Conservation (phyloP, 2,797 vertebrate genomes). For the Carduelis carduelis region DNA sequence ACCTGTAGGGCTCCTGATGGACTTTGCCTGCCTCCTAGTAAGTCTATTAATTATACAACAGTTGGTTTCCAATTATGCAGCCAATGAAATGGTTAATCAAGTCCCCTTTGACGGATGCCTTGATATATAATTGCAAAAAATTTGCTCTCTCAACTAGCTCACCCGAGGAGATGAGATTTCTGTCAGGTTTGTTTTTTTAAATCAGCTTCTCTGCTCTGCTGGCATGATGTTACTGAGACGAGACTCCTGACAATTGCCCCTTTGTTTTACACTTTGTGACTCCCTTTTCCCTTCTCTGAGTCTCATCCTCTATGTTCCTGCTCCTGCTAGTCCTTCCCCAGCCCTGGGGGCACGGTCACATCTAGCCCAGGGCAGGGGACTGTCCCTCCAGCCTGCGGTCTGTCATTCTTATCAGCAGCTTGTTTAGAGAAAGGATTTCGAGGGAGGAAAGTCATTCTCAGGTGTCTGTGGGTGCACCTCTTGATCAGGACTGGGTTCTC, state of each 20-base stretch:
- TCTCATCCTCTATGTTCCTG: fast-evolving
- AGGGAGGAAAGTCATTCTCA: not conserved
- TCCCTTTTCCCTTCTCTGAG: not conserved
- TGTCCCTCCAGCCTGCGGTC: not conserved
- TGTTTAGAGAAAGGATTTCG: not conserved
- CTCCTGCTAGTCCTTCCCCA: not conserved
- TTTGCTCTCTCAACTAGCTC: slow-evolving; percentile 61
- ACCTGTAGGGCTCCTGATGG: slow-evolving; percentile 70
- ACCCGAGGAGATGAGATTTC: slow-evolving; percentile 65
- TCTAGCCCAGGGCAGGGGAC: not conserved
- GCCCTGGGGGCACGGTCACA: not conserved
- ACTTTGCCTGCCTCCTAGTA: slow-evolving; percentile 63
- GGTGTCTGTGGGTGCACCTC: not conserved
- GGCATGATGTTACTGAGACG: not conserved
- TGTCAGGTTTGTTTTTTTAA: slow-evolving; percentile 60
- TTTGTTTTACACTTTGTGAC: not conserved
- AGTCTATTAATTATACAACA: slow-evolving; percentile 72
- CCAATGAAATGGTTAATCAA: slow-evolving; percentile 75
- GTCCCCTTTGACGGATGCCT: slow-evolving; percentile 69
- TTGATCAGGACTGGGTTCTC: not conserved
- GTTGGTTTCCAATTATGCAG: slow-evolving; percentile 71
- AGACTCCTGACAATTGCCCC: not conserved
- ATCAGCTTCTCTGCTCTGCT: slow-evolving; percentile 37
- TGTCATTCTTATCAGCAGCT: not conserved
- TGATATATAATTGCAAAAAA: slow-evolving; percentile 70